Conservation (phyloP, 2,888 invertebrate genomes). For the Minunthozetes semirufus region DNA sequence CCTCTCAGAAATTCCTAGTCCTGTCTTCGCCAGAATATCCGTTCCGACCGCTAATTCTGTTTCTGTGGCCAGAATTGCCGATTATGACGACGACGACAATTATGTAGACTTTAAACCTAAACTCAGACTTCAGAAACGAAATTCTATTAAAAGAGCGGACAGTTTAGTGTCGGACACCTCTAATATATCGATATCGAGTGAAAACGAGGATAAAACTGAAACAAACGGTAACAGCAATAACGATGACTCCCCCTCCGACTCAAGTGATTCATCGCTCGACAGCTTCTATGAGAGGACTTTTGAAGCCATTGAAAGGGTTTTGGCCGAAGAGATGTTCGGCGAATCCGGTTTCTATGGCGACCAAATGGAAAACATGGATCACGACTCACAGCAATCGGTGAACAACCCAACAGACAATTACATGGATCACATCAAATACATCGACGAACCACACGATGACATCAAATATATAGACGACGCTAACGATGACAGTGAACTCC, state of each 20-base stretch:
- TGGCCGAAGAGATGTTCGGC: constrained; percentile 63
- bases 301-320: constrained; percentile 65
- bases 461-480: neutral
- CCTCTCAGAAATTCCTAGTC: constrained; percentile 23
- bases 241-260: constrained; percentile 44
- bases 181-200: constrained; percentile 50
- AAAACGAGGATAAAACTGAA: constrained; percentile 49
- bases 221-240: constrained; percentile 23
- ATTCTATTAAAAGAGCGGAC: constrained; percentile 51
- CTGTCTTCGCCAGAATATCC: constrained; percentile 37
- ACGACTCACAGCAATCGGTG: constrained; percentile 50
- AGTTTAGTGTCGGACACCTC: constrained; percentile 56
- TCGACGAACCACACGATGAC: neutral
- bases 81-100: constrained; percentile 53
- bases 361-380: constrained; percentile 48
- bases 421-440: neutral
- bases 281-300: constrained; percentile 70
- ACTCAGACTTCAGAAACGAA: constrained; percentile 51
- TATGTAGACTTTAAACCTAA: constrained; percentile 59
- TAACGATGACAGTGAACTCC: neutral
- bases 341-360: constrained; percentile 64
- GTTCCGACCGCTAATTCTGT: constrained; percentile 39
- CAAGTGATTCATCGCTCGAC: constrained; percentile 55
- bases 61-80: constrained; percentile 77
- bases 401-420: neutral